Base-by-base conservation (phyloP, 2,113 vertebrate genomes). In the Antechinus flavipes region DNA sequence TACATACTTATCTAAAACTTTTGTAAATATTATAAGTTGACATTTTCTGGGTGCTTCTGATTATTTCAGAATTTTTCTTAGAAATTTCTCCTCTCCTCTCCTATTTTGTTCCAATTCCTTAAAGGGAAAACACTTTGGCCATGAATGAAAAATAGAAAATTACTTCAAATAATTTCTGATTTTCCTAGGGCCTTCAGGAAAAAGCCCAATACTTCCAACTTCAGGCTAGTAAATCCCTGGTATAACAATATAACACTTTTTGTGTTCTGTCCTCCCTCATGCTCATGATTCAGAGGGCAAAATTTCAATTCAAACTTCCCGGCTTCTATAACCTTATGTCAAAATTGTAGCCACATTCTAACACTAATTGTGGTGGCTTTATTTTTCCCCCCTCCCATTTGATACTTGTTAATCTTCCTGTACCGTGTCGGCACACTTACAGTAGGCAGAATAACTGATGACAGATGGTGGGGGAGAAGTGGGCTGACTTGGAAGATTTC, bases 381-480 rank as follows among this genome's bases (percentile, higher is more conserved):
- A 96, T 93, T 98, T 98, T 95, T 96, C 98, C 96, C 96, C 93
- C 96, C 8, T 35, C 98, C 97, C 98, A 97, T 98, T 98, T 98
- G 98, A 98, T 98, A 97, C 98, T 98, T 94, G 97, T 98, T 96
- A 97, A 96, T 96, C 98, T 97, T 97, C 55, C 90, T 61, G 19
- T 1, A 26, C 97, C 95, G 97, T 95, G 96, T 98, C 95, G 92
- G 96, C 98, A 97, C 98, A 98, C 97, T 98, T 93, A 61, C 97
- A 97, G 98, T 97, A 97, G 98, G 98, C 97, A 98, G 98, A 98
- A 95, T 89, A 94, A 95, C 96, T 97, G 98, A 95, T 97, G 98
- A 98, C 99, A 99, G 98, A 98, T 99, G 98, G 99, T 94, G 76
- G 95, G 35, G 92, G 76, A 95, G 98, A 97, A 96, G 94, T 95